Evolutionary conservation across 2,797 vertebrate species (phyloP).

Genomic region (Gymnothorax javanicus): DNA sequence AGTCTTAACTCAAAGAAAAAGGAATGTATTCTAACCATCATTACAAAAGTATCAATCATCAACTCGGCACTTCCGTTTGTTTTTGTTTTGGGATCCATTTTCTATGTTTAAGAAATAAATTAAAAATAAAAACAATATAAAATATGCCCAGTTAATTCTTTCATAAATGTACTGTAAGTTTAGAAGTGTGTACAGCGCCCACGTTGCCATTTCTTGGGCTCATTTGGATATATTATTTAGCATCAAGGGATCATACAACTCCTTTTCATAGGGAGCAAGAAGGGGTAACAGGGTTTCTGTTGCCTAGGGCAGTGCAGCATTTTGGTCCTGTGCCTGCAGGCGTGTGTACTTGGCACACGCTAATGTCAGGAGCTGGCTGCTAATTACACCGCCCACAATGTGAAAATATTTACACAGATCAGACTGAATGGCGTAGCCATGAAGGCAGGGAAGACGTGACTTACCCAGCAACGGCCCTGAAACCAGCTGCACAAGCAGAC

Average conservation of each 20-base stretch:
- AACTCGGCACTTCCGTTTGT: neutral
- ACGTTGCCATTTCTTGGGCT: neutral
- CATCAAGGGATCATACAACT: neutral
- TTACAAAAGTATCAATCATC: neutral
- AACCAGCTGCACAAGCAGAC: neutral
- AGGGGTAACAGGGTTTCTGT: neutral
- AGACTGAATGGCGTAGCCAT: neutral
- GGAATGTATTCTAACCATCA: neutral
- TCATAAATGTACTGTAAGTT: neutral
- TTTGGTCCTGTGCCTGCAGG: neutral
- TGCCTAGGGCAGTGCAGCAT: neutral
- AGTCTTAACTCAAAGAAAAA: neutral
- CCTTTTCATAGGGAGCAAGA: neutral
- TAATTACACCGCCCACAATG: neutral
- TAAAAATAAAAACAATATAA: neutral
- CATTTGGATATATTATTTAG: neutral
- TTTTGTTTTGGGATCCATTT: neutral
- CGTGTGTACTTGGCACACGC: neutral
- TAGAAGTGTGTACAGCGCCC: neutral
- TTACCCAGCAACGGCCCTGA: neutral
- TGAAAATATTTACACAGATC: slow-evolving; percentile 32
- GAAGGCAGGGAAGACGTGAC: neutral
- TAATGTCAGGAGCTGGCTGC: slow-evolving; percentile 17
- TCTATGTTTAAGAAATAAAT: neutral
- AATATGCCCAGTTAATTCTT: neutral